Evolutionary conservation across 2,113 vertebrate genomes (phyloP).

Genomic region (Sigmodon hispidus): DNA sequence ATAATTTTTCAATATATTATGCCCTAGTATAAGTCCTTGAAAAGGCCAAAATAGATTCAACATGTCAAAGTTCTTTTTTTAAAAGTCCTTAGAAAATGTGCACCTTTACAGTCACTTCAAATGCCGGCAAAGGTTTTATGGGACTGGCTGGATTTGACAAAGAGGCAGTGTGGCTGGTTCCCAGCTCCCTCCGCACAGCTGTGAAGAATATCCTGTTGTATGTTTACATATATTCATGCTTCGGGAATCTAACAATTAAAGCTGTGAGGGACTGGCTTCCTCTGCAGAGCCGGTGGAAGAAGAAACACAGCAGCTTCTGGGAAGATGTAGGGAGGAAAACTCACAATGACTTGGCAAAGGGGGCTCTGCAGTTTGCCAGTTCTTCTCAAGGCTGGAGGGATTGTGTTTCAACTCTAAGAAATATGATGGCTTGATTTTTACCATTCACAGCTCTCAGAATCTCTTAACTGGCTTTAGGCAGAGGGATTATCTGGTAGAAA

Average conservation of each 20-base stretch:
- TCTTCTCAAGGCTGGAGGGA: background rate
- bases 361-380: background rate
- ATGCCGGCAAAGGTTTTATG: background rate
- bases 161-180: background rate
- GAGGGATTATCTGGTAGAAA: background rate
- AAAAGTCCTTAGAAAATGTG: background rate
- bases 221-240: conserved; percentile 59
- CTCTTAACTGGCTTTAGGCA: background rate
- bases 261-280: conserved; percentile 44
- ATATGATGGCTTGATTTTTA: background rate
- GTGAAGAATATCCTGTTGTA: conserved; percentile 56
- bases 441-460: background rate
- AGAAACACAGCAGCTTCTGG: conserved; percentile 5
- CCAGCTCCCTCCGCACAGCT: conserved; percentile 3
- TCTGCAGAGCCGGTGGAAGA: background rate
- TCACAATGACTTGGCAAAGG: background rate
- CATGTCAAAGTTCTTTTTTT: background rate
- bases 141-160: background rate
- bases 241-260: conserved; percentile 66
- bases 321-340: background rate
- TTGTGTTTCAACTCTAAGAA: background rate
- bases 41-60: conserved; percentile 12
- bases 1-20: background rate
- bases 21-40: background rate
- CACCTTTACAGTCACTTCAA: background rate